Conservation (phyloP, 2,113 vertebrate genomes). For the Prunella himalayana region DNA sequence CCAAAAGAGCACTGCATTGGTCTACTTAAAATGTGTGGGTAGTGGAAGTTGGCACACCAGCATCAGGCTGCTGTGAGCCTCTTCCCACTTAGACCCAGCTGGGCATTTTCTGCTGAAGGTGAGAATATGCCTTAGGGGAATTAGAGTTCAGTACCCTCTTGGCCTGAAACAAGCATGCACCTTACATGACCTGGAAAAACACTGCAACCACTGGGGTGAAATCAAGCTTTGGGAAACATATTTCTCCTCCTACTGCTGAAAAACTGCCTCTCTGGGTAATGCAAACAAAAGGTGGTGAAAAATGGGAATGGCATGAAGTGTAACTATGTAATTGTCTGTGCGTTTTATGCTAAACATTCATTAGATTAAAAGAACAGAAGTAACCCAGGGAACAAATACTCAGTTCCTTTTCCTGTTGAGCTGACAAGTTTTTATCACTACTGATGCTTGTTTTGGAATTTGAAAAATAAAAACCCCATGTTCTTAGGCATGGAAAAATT, state of each 20-base stretch:
- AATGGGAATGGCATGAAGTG: background rate
- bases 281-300: background rate
- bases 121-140: background rate
- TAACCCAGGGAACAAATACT: background rate
- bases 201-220: background rate
- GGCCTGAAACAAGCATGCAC: background rate
- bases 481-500: background rate
- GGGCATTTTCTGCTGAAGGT: background rate
- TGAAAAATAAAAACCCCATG: background rate
- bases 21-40: background rate
- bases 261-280: background rate
- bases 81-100: background rate
- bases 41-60: background rate
- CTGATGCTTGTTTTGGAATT: slow-evolving; percentile 9
- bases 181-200: background rate
- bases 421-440: background rate
- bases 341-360: background rate
- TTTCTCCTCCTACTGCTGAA: background rate
- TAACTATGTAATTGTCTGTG: background rate
- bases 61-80: background rate
- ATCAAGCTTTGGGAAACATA: background rate
- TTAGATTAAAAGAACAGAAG: background rate
- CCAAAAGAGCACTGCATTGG: background rate
- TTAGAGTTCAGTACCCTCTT: background rate
- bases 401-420: background rate